Evolutionary conservation across 2,113 vertebrate genomes (phyloP), one percentile per base, ranked within the genome.

Genomic region (Bos indicus): DNA sequence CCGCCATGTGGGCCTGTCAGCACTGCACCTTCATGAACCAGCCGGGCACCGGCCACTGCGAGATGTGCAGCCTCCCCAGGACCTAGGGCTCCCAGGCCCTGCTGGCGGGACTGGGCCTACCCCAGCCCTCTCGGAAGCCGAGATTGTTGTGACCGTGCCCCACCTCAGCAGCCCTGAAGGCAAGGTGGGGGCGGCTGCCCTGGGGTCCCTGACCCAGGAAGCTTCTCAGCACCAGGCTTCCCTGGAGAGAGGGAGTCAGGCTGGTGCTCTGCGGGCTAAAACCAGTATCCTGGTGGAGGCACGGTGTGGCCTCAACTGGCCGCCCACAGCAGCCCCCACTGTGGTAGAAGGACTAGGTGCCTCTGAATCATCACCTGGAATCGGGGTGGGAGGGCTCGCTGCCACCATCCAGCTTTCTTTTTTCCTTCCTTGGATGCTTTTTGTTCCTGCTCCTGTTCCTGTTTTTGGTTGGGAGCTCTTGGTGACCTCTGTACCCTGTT

Each of bases 11-110:
- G 99, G 99, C 99, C 93, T 99, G 99, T 94, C 99, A 99, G 97
- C 99, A 99, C 99, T 99, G 99, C 99, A 99, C 99, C 99, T 99
- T 99, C 98, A 99, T 99, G 99, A 99, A 99, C 99, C 99, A 99
- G 98, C 99, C 99, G 0, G 99, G 99, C 98, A 99, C 99, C 0
- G 99, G 99, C 98, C 99, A 99, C 98, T 99, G 99, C 91, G 99
- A 99, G 98, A 99, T 99, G 99, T 99, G 99, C 99, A 99, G 99
- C 98, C 99, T 99, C 97, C 99, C 99, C 87, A 99, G 99, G 89
- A 99, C 99, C 99, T 99, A 99, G 95, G 85, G 95, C 48, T 33
- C 71, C 40, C 2, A 40, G 48, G 92, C 83, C 81, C 62, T 40
- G 67, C 64, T 33, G 64, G 82, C 83, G 11, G 95, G 89, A 96